Evolutionary conservation across 2,113 vertebrate species (phyloP).

Genomic region (Sapayoa aenigma): DNA sequence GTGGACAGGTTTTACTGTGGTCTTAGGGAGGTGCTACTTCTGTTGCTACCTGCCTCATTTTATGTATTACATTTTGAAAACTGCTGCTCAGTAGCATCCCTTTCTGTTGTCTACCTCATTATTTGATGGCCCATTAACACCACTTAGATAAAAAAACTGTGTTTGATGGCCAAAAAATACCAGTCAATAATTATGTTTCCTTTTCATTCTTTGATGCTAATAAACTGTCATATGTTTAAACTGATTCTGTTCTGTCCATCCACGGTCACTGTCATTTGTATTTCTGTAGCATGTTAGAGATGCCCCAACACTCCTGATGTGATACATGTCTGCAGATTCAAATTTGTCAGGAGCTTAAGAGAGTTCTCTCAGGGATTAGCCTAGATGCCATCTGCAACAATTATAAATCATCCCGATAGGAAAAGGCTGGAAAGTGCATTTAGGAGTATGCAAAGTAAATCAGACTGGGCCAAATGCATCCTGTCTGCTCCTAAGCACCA

Average conservation of each 20-base stretch:
- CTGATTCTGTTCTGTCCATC: not conserved
- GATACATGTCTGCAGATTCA: not conserved
- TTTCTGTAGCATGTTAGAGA: not conserved
- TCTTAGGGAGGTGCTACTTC: not conserved
- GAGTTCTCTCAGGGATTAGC: conserved; percentile 24
- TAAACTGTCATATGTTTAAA: not conserved
- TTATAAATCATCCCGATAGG: not conserved
- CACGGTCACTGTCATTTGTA: not conserved
- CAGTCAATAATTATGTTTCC: not conserved
- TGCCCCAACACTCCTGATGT: not conserved
- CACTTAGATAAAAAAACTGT: not conserved
- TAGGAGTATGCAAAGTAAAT: not conserved
- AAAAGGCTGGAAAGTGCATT: not conserved
- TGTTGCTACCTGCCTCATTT: not conserved
- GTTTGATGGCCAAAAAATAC: not conserved
- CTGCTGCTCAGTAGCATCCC: not conserved
- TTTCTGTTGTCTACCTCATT: not conserved
- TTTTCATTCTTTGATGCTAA: not conserved
- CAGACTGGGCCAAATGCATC: not conserved
- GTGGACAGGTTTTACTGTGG: not conserved
- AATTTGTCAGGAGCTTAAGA: not conserved
- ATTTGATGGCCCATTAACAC: not conserved
- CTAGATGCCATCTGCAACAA: not conserved
- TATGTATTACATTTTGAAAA: not conserved
- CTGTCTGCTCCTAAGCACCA: not conserved